Conservation (phyloP, 2,113 vertebrate genomes). For the Verasper variegatus region DNA sequence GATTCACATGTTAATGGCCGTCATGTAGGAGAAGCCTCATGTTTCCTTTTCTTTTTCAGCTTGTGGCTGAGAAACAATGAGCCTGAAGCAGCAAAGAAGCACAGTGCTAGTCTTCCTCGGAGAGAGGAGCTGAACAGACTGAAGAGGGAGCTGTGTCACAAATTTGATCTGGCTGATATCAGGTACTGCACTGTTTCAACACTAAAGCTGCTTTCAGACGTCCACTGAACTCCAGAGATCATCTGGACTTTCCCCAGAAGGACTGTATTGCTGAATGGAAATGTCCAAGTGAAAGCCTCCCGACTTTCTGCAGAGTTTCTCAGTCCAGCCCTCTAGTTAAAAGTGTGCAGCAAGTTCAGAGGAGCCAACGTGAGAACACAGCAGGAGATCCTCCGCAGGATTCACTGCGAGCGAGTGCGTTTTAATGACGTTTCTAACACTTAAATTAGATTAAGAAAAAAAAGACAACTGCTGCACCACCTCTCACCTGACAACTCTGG, state of each 20-base stretch:
- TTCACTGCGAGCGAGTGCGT: too few species aligned
- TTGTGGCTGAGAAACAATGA: slow-evolving; percentile 90
- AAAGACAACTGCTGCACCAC: too few species aligned
- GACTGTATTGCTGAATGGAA: too few species aligned
- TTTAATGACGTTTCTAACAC: too few species aligned
- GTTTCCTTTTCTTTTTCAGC: slow-evolving; percentile 68
- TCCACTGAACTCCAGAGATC: not conserved
- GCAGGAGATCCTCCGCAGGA: too few species aligned
- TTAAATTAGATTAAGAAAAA: too few species aligned
- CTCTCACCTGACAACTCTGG: too few species aligned
- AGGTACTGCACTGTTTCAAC: slow-evolving; percentile 77
- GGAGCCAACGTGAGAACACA: too few species aligned
- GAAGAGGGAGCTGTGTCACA: slow-evolving; percentile 86
- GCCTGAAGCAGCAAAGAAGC: slow-evolving; percentile 85
- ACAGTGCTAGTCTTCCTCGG: slow-evolving; percentile 88
- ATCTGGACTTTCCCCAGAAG: not conserved
- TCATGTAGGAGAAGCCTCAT: not conserved
- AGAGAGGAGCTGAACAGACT: slow-evolving; percentile 89
- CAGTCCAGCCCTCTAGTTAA: too few species aligned
- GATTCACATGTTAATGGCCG: not conserved
- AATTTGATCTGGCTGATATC: slow-evolving; percentile 89
- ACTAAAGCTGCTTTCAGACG: not conserved
- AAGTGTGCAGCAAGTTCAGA: too few species aligned
- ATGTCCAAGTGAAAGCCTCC: too few species aligned
- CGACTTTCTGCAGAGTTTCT: too few species aligned